Evolutionary conservation across 1,140 invertebrate genomes (phyloP).

Genomic region (Pseudomyrmex concolor): DNA sequence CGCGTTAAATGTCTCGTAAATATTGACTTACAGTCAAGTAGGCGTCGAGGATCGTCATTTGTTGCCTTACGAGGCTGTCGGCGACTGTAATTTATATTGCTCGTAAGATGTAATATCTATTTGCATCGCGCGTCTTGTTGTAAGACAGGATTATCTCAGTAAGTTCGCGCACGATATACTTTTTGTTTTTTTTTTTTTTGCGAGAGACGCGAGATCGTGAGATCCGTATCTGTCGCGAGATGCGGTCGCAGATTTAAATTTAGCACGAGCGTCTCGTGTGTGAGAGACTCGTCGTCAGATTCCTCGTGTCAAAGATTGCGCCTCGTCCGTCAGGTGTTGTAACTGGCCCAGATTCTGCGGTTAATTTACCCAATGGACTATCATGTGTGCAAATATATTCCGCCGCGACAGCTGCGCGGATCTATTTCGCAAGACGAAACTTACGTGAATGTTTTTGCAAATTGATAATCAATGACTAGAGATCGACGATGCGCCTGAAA

Average conservation of each 20-base stretch:
- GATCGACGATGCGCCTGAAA: slow-evolving; percentile 22
- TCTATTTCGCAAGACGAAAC: slow-evolving; percentile 72
- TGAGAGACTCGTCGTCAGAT: slow-evolving; percentile 14
- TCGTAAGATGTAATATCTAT: slow-evolving; percentile 20
- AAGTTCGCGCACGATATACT: background rate
- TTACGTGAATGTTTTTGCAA: slow-evolving; percentile 41
- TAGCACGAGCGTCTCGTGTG: slow-evolving; percentile 22
- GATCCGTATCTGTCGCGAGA: slow-evolving; percentile 8
- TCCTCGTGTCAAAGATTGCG: slow-evolving; percentile 48
- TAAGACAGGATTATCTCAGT: background rate
- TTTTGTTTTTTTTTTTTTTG: background rate
- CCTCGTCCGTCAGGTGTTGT: slow-evolving; percentile 74
- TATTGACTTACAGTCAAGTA: slow-evolving; percentile 66
- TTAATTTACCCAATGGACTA: slow-evolving; percentile 79
- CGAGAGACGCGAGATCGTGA: too few species aligned
- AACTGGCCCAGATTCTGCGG: slow-evolving; percentile 80
- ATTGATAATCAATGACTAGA: slow-evolving; percentile 50
- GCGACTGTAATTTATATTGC: slow-evolving; percentile 64
- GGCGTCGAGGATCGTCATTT: slow-evolving; percentile 65
- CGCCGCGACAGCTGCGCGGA: slow-evolving; percentile 67
- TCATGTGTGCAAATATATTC: slow-evolving; percentile 76
- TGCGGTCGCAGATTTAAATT: slow-evolving; percentile 44
- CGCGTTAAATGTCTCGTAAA: slow-evolving; percentile 67
- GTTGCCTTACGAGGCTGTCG: slow-evolving; percentile 55
- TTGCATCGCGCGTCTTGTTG: slow-evolving; percentile 1